Evolutionary conservation across 2,113 vertebrate species (phyloP).

Genomic region (Actenoides lindsayi): DNA sequence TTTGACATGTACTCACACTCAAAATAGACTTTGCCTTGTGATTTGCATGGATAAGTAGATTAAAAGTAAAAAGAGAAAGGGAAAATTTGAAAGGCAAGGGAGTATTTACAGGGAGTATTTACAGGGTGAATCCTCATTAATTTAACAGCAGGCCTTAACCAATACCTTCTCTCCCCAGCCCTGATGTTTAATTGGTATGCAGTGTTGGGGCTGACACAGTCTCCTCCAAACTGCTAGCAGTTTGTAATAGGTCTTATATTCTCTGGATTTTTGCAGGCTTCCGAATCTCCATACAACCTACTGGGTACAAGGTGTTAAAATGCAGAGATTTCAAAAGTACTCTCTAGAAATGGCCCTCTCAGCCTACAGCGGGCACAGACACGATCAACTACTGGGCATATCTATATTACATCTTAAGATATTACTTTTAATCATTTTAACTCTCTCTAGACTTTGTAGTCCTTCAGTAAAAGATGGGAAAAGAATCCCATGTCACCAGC

Average conservation of each 20-base stretch:
- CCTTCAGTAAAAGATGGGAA: background rate
- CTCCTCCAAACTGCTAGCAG: rapidly evolving
- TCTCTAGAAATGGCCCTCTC: background rate
- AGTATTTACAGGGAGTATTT: background rate
- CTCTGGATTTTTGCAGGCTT: background rate
- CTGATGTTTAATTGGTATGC: background rate
- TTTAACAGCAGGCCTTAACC: background rate
- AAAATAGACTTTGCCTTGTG: background rate
- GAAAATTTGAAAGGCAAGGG: background rate
- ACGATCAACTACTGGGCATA: background rate
- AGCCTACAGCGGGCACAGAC: background rate
- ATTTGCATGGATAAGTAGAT: background rate
- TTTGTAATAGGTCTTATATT: background rate
- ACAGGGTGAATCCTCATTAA: background rate
- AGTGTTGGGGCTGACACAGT: background rate
- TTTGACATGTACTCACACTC: background rate
- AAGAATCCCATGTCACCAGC: background rate
- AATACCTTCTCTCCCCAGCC: background rate
- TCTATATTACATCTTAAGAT: background rate
- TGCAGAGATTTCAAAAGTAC: background rate
- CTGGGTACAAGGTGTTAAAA: background rate
- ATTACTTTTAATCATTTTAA: background rate
- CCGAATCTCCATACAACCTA: background rate
- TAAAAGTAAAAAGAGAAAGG: background rate
- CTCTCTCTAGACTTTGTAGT: background rate